phyloP scores from a whole-genome alignment of 2,888 invertebrate species.

The Polymixis flavicincta region DNA sequence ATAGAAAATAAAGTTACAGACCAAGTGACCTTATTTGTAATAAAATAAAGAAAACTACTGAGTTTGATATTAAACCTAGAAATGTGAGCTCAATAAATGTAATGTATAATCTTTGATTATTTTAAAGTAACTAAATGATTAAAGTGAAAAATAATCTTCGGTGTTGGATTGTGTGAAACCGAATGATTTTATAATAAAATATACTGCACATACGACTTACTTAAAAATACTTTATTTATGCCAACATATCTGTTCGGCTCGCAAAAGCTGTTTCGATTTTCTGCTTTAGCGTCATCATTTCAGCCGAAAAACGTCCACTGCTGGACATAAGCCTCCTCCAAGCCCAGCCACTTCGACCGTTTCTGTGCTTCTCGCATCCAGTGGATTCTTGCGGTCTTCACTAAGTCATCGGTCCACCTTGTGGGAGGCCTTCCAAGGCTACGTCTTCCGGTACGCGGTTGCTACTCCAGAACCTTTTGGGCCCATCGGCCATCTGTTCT shows the following conservation, averaged over 20 bases:
- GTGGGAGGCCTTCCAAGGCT: too few species aligned
- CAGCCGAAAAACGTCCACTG: too few species aligned
- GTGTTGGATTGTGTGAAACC: constrained; percentile 26
- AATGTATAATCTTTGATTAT: constrained; percentile 43
- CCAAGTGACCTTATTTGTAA: constrained; percentile 62
- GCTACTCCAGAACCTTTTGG: too few species aligned
- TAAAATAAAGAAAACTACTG: constrained; percentile 35
- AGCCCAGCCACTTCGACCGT: too few species aligned
- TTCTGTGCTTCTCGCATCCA: too few species aligned
- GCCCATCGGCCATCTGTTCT: too few species aligned
- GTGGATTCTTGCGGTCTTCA: too few species aligned
- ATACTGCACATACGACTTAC: constrained; percentile 34
- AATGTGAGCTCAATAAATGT: constrained; percentile 39
- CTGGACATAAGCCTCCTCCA: too few species aligned
- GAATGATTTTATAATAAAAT: constrained; percentile 33
- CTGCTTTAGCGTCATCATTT: too few species aligned
- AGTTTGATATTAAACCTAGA: constrained; percentile 55
- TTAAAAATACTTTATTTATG: not conserved
- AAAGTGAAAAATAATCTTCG: constrained; percentile 20
- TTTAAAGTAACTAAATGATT: constrained; percentile 29
- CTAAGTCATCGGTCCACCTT: too few species aligned
- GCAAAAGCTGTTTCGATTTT: not conserved
- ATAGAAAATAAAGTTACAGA: constrained; percentile 37
- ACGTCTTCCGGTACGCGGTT: too few species aligned
- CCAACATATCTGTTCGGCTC: not conserved